Base-by-base conservation (phyloP, 2,888 invertebrate genomes). In the Melinaea marsaeus region DNA sequence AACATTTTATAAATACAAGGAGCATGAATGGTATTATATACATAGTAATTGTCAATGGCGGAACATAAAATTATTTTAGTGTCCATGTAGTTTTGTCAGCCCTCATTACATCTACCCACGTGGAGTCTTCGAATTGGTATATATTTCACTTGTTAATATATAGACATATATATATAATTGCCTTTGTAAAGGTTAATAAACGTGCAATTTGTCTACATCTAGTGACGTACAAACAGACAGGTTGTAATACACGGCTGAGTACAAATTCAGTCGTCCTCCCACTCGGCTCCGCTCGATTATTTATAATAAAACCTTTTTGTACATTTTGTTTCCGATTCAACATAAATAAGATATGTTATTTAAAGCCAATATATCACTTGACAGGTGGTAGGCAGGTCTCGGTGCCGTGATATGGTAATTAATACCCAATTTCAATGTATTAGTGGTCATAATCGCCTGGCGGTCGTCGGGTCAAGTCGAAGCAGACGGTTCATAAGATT, bases 311-410 rank as follows among this genome's bases (percentile, higher is more conserved):
- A 79, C 75, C 77, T 85, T 90, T 90, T 90, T 88, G 82, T 88
- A 83, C 86, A 83, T 88, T 91, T 90, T 88, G 85, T 89, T 89
- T 87, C 84, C 83, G 86, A 90, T 90, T 88, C 90, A 88, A 90
- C 90, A 90, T 91, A 90, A 91, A 91, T 91, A 91, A 91, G 91
- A 91, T 90, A 90, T 90, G 90, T 90, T 91, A 90, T 90, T 90
- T 90, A 88, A 88, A 87, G 86, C 82, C 83, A 86, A 88, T 90
- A 90, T 89, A 88, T 90, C 90, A 90, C 90, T 84, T 88, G 90
- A 90, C 90, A 90, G 90, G 90, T 90, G 90, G 90, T 90, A 88
- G 84, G 84, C 79, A 82, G 79, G 76, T 73, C 76, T 70, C 69
- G 61, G 58, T 55, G 51, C 64, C 61, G 67, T 61, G 62, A 66